Evolutionary conservation across 37 sponge, comb jelly and placozoan species (phyloP).

Genomic region (Bolinopsis microptera): DNA sequence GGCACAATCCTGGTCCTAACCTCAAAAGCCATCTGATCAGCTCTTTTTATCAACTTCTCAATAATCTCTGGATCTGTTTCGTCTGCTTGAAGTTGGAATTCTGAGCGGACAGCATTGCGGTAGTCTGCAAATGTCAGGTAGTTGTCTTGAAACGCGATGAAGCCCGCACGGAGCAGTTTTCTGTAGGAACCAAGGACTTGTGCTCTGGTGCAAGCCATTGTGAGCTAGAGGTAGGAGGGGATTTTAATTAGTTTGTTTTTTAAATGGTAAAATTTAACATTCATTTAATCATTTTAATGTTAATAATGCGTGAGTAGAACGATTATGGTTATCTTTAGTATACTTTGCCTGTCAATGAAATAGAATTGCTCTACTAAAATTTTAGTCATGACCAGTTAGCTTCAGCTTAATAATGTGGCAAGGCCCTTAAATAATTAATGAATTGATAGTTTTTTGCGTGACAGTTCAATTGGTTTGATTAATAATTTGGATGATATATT

Average conservation of each 20-base stretch:
- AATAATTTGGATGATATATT: too few relatives aligned
- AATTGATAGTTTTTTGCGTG: too few relatives aligned
- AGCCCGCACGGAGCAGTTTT: background rate
- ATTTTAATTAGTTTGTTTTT: background rate
- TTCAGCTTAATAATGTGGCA: too few relatives aligned
- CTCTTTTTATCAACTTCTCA: constrained; percentile 45
- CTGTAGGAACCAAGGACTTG: constrained; percentile 47
- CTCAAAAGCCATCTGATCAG: constrained; percentile 8
- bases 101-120: constrained; percentile 17
- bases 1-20: constrained; percentile 42
- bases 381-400: too few relatives aligned
- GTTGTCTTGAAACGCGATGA: constrained; percentile 10
- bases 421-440: too few relatives aligned
- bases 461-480: too few relatives aligned
- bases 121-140: background rate
- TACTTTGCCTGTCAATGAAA: too few relatives aligned
- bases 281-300: too few relatives aligned
- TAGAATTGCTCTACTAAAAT: too few relatives aligned
- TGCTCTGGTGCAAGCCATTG: constrained; percentile 9
- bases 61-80: constrained; percentile 4
- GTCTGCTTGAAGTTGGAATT: constrained; percentile 47
- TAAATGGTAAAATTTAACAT: background rate
- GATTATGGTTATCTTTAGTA: too few relatives aligned
- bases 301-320: too few relatives aligned
- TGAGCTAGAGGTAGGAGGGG: background rate